Percentiles rank a stretch among this genome's conserved stretches.
phyloP scores from a whole-genome alignment of 2,888 invertebrate genomes.

The Eupithecia dodoneata region DNA sequence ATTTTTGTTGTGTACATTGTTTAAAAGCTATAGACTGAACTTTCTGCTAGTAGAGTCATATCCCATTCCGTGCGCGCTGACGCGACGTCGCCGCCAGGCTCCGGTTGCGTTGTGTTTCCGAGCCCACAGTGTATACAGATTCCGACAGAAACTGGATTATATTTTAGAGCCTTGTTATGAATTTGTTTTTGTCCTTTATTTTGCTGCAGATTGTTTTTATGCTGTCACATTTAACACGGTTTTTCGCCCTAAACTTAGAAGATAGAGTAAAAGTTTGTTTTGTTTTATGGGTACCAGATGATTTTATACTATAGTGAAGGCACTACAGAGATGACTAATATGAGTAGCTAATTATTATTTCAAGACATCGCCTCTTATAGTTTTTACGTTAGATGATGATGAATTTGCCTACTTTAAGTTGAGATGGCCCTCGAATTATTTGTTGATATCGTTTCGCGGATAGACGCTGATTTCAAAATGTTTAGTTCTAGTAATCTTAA shows the following conservation, averaged over 20 bases:
- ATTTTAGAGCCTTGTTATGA: not conserved
- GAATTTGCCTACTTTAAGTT: not conserved
- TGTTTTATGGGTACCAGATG: not conserved
- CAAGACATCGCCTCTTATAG: not conserved
- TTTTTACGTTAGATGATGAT: not conserved
- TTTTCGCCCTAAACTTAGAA: not conserved
- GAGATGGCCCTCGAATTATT: not conserved
- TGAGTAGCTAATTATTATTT: not conserved
- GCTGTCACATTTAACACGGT: not conserved
- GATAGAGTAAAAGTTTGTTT: not conserved
- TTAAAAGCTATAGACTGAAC: not conserved
- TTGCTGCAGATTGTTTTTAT: not conserved
- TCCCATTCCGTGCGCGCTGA: slow-evolving; percentile 6
- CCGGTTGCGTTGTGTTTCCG: slow-evolving; percentile 25
- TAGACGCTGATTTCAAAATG: not conserved
- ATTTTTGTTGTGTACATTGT: no score
- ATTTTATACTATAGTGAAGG: not conserved
- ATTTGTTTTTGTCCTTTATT: not conserved
- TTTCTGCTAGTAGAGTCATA: not conserved
- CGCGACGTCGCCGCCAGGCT: slow-evolving; percentile 29
- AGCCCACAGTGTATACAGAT: slow-evolving; percentile 14
- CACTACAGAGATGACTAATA: not conserved
- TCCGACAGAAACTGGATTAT: not conserved
- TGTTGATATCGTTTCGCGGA: not conserved
- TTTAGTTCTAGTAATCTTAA: no score